phyloP scores from a whole-genome alignment of 2,113 vertebrate species.

The Ciconia stormi region DNA sequence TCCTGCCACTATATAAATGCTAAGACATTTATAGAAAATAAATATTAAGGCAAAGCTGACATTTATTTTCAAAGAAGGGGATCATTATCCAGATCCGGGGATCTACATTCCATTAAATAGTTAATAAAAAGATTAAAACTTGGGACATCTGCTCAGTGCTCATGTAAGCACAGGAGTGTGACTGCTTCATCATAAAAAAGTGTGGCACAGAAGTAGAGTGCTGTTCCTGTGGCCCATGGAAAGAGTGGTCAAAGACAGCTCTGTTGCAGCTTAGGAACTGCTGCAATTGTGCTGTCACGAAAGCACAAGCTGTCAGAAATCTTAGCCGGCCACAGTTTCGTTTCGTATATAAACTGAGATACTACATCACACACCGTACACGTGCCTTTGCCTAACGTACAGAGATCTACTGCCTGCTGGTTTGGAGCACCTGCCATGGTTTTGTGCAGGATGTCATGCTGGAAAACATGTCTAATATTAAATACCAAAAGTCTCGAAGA shows the following conservation, averaged over 20 bases:
- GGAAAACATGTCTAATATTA: background rate
- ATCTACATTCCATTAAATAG: conserved; percentile 55
- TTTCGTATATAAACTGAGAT: background rate
- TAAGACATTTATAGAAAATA: conserved; percentile 80
- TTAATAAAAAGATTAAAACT: conserved; percentile 25
- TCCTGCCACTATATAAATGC: conserved; percentile 69
- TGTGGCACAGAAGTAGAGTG: background rate
- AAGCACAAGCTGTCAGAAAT: background rate
- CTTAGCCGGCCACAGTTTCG: background rate
- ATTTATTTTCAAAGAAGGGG: conserved; percentile 72
- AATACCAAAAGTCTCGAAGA: conserved; percentile 7
- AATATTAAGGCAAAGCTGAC: conserved; percentile 82
- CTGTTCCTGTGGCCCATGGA: background rate
- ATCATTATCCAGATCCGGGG: conserved; percentile 61
- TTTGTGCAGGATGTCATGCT: background rate
- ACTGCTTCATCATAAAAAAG: background rate
- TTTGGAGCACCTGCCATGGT: background rate
- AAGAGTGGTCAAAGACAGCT: background rate
- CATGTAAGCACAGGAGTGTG: background rate
- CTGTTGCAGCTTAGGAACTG: background rate
- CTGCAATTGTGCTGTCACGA: background rate
- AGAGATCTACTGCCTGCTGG: background rate
- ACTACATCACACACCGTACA: background rate
- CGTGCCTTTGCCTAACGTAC: background rate
- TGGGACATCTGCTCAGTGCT: background rate